Percentiles rank a stretch among this genome's conserved stretches.
phyloP scores from a whole-genome alignment of 2,888 invertebrate species.

The Lucinisca nassula region DNA sequence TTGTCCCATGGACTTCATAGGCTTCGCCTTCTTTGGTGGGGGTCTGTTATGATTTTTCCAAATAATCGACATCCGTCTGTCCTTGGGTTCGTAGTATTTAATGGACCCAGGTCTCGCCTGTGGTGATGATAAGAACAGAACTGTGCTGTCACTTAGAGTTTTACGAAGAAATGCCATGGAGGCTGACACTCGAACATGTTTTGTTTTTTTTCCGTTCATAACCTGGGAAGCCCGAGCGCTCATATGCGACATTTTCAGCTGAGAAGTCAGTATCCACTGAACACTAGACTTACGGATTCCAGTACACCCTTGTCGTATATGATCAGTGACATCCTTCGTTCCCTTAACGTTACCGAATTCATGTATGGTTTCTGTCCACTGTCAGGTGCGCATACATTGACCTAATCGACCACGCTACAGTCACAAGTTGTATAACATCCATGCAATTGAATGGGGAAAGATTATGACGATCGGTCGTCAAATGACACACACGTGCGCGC shows the following conservation, averaged over 20 bases:
- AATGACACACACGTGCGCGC: too few relatives aligned
- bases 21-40: constrained; percentile 19
- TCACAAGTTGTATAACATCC: too few relatives aligned
- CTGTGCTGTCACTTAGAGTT: constrained; percentile 7
- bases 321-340: too few relatives aligned
- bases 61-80: constrained; percentile 8
- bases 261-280: neutral
- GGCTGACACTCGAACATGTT: neutral
- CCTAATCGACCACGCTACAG: too few relatives aligned
- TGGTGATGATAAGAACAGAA: constrained; percentile 18
- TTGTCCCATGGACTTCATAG: constrained; percentile 12
- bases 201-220: neutral
- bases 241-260: neutral
- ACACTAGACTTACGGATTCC: too few relatives aligned
- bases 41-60: constrained; percentile 28
- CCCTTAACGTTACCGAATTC: too few relatives aligned
- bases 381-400: too few relatives aligned
- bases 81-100: constrained; percentile 23
- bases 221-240: neutral
- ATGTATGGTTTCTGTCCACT: too few relatives aligned
- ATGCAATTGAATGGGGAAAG: too few relatives aligned
- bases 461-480: too few relatives aligned
- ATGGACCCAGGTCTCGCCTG: constrained; percentile 19
- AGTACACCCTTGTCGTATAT: too few relatives aligned
- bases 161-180: constrained; percentile 29